These are phyloP conservation scores for Dasypogon diadema DNA, from an alignment of 2,888 invertebrate genomes.

Conservation along the genomic window DNA sequence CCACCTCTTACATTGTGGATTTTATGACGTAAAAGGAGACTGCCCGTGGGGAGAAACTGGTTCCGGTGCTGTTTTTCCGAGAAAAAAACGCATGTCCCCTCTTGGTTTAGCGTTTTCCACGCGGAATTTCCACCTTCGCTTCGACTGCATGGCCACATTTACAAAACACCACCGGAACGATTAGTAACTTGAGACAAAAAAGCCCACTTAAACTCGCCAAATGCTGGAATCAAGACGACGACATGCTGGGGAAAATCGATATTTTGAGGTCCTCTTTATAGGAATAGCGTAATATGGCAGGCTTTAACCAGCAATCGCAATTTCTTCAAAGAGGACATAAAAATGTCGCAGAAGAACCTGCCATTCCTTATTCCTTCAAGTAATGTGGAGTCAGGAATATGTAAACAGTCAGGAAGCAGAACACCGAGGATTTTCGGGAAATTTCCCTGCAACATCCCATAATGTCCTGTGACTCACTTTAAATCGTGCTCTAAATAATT, in stretches of 20 bases:
- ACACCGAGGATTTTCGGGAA: neutral
- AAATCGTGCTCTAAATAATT: neutral
- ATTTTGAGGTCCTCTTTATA: slow-evolving; percentile 26
- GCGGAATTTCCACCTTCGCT: neutral
- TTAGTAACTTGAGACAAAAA: slow-evolving; percentile 11
- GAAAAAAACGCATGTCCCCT: neutral
- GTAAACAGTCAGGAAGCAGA: neutral
- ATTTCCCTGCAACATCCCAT: neutral
- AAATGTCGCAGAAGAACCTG: slow-evolving; percentile 24
- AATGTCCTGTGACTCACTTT: no score
- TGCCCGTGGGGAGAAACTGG: neutral
- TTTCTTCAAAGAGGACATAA: neutral
- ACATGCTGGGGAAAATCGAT: slow-evolving; percentile 43
- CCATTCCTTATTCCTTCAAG: neutral
- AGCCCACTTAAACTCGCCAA: slow-evolving; percentile 24
- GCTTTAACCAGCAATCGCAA: slow-evolving; percentile 28
- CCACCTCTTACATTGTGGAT: slow-evolving; percentile 3
- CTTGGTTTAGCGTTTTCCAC: no score
- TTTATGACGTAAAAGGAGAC: slow-evolving; percentile 36
- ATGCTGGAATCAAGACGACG: slow-evolving; percentile 36
- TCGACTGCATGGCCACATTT: neutral
- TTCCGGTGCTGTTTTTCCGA: neutral
- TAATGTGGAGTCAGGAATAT: no score
- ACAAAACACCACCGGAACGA: neutral
- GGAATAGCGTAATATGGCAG: slow-evolving; percentile 21